Evolutionary conservation across 1,140 invertebrate species (phyloP).

Genomic region (Penaeus chinensis): DNA sequence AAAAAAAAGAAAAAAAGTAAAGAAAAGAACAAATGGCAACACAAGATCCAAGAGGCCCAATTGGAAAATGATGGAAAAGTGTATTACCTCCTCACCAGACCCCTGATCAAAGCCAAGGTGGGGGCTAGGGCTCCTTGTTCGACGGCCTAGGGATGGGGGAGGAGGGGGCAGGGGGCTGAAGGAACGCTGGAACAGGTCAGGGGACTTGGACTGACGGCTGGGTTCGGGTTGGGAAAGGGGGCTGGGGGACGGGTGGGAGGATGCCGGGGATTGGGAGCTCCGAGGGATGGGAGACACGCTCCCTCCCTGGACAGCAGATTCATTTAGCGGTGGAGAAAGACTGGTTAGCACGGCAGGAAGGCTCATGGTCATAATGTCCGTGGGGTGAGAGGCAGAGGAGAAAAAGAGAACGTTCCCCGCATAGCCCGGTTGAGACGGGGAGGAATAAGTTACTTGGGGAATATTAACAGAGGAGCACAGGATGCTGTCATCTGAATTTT

Average conservation of each 20-base stretch:
- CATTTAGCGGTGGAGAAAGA: slow-evolving; percentile 36
- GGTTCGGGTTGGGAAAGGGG: slow-evolving; percentile 7
- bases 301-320: slow-evolving; percentile 21
- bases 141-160: slow-evolving; percentile 40
- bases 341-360: slow-evolving; percentile 54
- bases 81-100: slow-evolving; percentile 46
- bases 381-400: slow-evolving; percentile 44
- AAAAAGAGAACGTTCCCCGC: slow-evolving; percentile 52
- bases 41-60: slow-evolving; percentile 24
- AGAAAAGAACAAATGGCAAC: slow-evolving; percentile 30
- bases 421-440: slow-evolving; percentile 42
- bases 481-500: slow-evolving; percentile 32
- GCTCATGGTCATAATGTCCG: slow-evolving; percentile 61
- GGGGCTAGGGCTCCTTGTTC: slow-evolving; percentile 49
- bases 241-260: neutral
- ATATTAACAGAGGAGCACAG: slow-evolving; percentile 31
- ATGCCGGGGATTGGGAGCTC: neutral
- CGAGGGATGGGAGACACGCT: slow-evolving; percentile 20
- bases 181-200: slow-evolving; percentile 12
- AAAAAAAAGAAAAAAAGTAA: slow-evolving; percentile 3
- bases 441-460: slow-evolving; percentile 16
- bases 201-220: neutral
- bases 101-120: slow-evolving; percentile 40
- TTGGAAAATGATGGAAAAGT: slow-evolving; percentile 36
- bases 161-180: slow-evolving; percentile 43